phyloP scores from a whole-genome alignment of 1,140 invertebrate species.

The Zaprionus ornatus region DNA sequence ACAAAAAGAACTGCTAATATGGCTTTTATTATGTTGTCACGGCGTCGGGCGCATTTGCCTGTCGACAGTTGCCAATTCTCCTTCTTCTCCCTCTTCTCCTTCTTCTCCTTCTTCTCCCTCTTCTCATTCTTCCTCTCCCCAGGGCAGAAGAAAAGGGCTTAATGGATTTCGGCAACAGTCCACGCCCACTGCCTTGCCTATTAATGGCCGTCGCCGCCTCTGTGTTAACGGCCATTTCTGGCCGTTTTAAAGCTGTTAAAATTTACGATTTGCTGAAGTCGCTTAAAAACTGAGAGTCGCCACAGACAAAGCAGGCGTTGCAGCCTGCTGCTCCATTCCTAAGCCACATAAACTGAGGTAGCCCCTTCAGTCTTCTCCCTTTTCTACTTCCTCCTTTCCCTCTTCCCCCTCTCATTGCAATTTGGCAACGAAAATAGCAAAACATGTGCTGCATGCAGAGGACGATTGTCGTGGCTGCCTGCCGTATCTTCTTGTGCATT shows the following conservation, averaged over 20 bases:
- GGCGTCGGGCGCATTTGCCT: slow-evolving; percentile 12
- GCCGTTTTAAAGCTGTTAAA: slow-evolving; percentile 51
- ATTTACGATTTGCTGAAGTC: slow-evolving; percentile 57
- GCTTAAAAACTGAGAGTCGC: slow-evolving; percentile 10
- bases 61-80: neutral
- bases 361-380: neutral
- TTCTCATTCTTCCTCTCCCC: neutral
- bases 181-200: neutral
- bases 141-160: neutral
- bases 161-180: slow-evolving; percentile 26
- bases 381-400: neutral
- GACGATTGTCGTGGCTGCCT: slow-evolving; percentile 28
- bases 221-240: slow-evolving; percentile 15
- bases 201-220: slow-evolving; percentile 3
- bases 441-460: slow-evolving; percentile 20
- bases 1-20: slow-evolving; percentile 59
- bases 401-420: neutral
- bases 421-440: slow-evolving; percentile 50
- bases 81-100: neutral
- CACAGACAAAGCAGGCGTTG: slow-evolving; percentile 16
- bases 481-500: slow-evolving; percentile 44
- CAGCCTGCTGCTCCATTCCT: slow-evolving; percentile 20
- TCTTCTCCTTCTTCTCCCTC: neutral
- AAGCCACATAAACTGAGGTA: slow-evolving; percentile 1
- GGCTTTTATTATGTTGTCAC: slow-evolving; percentile 62